These are phyloP conservation scores for Cataglyphis albicans DNA, from an alignment of 2,888 invertebrate genomes.

Conservation along the genomic window DNA sequence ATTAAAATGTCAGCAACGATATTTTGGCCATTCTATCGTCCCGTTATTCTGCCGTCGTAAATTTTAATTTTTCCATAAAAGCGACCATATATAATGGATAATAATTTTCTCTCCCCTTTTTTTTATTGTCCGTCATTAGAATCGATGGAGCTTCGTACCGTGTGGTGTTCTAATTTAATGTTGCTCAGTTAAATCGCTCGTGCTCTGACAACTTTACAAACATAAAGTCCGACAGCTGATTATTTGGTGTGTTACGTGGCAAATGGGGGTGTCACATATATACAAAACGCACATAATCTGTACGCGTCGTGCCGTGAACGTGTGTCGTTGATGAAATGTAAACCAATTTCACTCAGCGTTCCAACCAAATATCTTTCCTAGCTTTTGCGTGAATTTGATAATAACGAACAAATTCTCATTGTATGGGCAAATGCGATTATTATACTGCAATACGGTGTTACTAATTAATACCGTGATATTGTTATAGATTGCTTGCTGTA, in stretches of 20 bases:
- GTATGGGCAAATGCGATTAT: slow-evolving; percentile 11
- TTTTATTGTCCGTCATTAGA: neutral
- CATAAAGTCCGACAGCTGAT: slow-evolving; percentile 45
- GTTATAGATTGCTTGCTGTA: neutral
- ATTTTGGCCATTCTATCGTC: neutral
- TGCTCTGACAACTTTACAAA: slow-evolving; percentile 44
- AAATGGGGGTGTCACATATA: neutral
- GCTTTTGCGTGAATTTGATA: slow-evolving; percentile 29
- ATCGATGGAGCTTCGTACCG: slow-evolving; percentile 41
- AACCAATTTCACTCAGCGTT: slow-evolving; percentile 24
- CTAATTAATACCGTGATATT: slow-evolving; percentile 4
- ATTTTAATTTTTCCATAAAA: slow-evolving; percentile 25
- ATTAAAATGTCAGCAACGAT: neutral
- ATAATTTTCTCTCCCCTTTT: neutral
- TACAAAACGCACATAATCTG: slow-evolving; percentile 16
- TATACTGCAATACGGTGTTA: neutral
- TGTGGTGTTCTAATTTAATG: slow-evolving; percentile 60
- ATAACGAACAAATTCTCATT: neutral
- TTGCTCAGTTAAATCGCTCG: slow-evolving; percentile 56
- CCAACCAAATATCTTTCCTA: slow-evolving; percentile 22
- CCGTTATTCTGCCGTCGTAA: neutral
- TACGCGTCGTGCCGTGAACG: slow-evolving; percentile 47
- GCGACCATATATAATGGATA: neutral
- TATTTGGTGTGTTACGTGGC: slow-evolving; percentile 55
- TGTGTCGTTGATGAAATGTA: slow-evolving; percentile 52